Evolutionary conservation across 2,797 vertebrate species (phyloP).

Genomic region (Enteromius anoplus): DNA sequence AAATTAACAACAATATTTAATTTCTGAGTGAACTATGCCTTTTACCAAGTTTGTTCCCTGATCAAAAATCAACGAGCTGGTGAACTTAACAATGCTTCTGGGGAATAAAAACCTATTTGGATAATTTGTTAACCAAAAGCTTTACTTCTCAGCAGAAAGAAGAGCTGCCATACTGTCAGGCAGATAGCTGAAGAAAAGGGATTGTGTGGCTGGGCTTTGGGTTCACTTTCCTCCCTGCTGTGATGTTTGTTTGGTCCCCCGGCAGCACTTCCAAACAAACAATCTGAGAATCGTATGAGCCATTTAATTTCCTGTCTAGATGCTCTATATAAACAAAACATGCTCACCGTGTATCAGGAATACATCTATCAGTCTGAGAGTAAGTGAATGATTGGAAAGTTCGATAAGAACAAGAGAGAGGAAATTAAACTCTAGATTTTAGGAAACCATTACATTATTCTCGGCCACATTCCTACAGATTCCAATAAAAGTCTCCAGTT

Average conservation of each 20-base stretch:
- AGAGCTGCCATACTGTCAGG: constrained; percentile 2
- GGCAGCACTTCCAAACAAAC: constrained; percentile 35
- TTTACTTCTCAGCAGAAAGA: background rate
- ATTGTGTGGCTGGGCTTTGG: constrained; percentile 21
- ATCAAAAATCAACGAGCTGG: background rate
- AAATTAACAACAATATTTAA: background rate
- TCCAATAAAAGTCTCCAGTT: constrained; percentile 68
- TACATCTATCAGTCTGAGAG: constrained; percentile 34
- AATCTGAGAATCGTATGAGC: constrained; percentile 23
- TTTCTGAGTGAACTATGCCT: background rate
- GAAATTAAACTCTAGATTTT: constrained; percentile 54
- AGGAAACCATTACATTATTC: constrained; percentile 67
- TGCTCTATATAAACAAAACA: constrained; percentile 51
- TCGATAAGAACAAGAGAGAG: constrained; percentile 49
- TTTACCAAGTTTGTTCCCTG: background rate
- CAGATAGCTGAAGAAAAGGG: constrained; percentile 25
- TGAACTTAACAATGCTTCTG: constrained; percentile 21
- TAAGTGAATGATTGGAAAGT: constrained; percentile 52
- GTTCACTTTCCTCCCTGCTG: constrained; percentile 52
- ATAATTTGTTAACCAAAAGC: constrained; percentile 9
- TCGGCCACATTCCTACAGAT: constrained; percentile 63
- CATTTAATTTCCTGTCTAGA: constrained; percentile 61
- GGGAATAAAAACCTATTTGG: constrained; percentile 9
- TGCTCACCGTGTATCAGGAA: constrained; percentile 48
- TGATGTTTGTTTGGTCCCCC: constrained; percentile 44